These are phyloP conservation scores for Glyphotaelius pellucidus DNA, from an alignment of 2,888 invertebrate genomes.

Conservation along the genomic window DNA sequence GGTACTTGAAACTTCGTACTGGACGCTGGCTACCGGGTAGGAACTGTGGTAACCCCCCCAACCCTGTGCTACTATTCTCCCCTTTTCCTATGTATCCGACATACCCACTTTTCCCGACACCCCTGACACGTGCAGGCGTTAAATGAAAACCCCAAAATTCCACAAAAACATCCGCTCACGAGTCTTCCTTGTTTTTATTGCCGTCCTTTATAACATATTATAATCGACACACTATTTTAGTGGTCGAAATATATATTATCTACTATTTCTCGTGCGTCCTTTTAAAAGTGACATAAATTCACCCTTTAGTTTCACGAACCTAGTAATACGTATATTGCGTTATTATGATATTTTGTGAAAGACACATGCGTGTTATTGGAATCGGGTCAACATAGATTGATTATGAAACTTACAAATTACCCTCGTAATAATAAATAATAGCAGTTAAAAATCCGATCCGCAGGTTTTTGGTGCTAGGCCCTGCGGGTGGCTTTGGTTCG, in stretches of 20 bases:
- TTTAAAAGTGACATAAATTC: not conserved
- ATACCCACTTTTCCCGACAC: conserved; percentile 17
- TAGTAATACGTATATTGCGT: not conserved
- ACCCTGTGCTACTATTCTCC: not conserved
- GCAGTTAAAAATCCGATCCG: too few species aligned
- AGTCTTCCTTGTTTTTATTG: not conserved
- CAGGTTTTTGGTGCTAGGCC: too few species aligned
- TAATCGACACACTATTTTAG: not conserved
- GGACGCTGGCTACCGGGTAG: not conserved
- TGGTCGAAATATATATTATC: not conserved
- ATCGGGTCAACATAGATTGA: not conserved
- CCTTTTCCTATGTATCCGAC: not conserved
- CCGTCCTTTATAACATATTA: not conserved
- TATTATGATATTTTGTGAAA: not conserved
- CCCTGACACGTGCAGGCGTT: conserved; percentile 36
- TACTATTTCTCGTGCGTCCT: not conserved
- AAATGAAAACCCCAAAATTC: conserved; percentile 25
- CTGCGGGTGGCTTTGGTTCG: too few species aligned
- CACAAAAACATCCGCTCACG: conserved; percentile 22
- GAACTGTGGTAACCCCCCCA: conserved; percentile 4
- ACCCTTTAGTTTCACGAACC: not conserved
- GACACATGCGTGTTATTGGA: not conserved
- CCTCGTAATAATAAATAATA: not conserved
- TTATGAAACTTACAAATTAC: not conserved
- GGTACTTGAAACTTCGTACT: not conserved